Conservation (phyloP, 1,140 invertebrate species). For the Lepidurus couesii region DNA sequence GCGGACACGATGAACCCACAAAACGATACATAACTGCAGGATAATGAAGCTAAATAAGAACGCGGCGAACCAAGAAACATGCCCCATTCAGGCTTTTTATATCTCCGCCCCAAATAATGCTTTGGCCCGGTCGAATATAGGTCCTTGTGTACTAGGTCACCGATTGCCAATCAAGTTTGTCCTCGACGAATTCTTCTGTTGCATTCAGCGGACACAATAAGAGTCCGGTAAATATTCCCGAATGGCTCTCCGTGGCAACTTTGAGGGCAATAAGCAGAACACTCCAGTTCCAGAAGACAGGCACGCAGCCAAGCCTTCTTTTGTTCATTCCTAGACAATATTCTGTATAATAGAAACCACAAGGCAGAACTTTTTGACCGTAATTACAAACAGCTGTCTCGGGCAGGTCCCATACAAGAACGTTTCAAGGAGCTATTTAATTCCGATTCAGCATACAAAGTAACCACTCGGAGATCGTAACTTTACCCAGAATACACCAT, state of each 20-base stretch:
- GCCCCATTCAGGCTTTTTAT: neutral
- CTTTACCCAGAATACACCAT: neutral
- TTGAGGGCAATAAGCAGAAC: slow-evolving; percentile 18
- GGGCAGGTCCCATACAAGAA: neutral
- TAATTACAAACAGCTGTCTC: neutral
- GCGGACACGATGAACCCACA: neutral
- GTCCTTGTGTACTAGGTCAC: slow-evolving; percentile 11
- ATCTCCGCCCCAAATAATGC: neutral
- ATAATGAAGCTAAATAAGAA: slow-evolving; percentile 11
- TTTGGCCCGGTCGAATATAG: neutral
- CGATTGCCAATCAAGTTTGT: slow-evolving; percentile 19
- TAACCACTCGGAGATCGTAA: neutral
- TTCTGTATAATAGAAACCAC: slow-evolving; percentile 11
- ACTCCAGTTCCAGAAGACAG: slow-evolving; percentile 2
- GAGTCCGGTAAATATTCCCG: slow-evolving; percentile 7
- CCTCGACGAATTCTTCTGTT: slow-evolving; percentile 1
- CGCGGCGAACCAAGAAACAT: neutral
- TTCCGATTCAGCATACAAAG: neutral
- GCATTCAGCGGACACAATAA: slow-evolving; percentile 9
- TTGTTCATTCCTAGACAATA: slow-evolving; percentile 12
- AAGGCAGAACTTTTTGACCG: slow-evolving; percentile 18
- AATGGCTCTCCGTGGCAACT: slow-evolving; percentile 9
- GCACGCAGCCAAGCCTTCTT: slow-evolving; percentile 13
- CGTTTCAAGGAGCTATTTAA: neutral
- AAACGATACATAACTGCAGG: neutral